phyloP scores from a whole-genome alignment of 2,888 invertebrate species.

The Lochmaea crataegi region DNA sequence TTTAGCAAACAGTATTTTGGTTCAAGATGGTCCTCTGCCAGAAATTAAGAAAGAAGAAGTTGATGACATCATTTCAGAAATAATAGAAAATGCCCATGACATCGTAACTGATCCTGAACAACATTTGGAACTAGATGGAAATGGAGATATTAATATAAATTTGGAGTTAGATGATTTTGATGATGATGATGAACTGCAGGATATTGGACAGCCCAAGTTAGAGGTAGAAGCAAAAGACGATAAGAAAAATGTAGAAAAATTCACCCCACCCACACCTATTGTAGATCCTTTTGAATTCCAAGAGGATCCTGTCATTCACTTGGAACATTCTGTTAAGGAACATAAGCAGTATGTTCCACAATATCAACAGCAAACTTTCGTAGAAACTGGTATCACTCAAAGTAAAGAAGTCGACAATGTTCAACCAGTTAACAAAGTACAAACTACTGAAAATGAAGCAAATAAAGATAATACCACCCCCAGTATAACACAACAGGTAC shows the following conservation, averaged over 20 bases:
- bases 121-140: slow-evolving; percentile 61
- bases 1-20: slow-evolving; percentile 65
- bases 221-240: slow-evolving; percentile 45
- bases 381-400: slow-evolving; percentile 7
- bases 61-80: slow-evolving; percentile 68
- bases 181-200: slow-evolving; percentile 54
- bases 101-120: slow-evolving; percentile 64
- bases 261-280: slow-evolving; percentile 30
- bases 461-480: background rate
- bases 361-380: slow-evolving; percentile 47
- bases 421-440: background rate
- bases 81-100: slow-evolving; percentile 67
- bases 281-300: slow-evolving; percentile 64
- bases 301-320: slow-evolving; percentile 60
- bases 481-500: background rate
- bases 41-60: slow-evolving; percentile 69
- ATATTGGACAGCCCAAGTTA: slow-evolving; percentile 52
- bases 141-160: slow-evolving; percentile 63
- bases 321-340: slow-evolving; percentile 48
- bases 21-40: slow-evolving; percentile 66
- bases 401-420: slow-evolving; percentile 8
- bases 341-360: slow-evolving; percentile 45
- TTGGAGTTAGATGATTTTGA: slow-evolving; percentile 61
- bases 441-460: slow-evolving; percentile 3
- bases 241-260: slow-evolving; percentile 42